Base-by-base conservation (phyloP, 1,140 invertebrate genomes). In the Diprion similis region DNA sequence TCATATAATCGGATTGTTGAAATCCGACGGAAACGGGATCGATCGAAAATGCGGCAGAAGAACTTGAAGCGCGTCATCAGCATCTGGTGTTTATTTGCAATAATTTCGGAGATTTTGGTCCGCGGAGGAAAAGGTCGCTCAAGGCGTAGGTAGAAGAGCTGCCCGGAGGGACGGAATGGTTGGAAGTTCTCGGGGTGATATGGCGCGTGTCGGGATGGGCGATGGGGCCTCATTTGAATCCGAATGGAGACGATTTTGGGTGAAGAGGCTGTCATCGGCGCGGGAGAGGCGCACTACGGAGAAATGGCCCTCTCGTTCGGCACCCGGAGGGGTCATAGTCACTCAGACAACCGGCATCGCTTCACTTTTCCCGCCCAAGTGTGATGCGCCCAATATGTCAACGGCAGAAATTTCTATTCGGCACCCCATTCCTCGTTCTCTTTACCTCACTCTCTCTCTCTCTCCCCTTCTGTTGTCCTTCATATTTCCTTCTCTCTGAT, bases 241-340 rank as follows among this genome's bases (percentile, higher is more conserved):
- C 84, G 84, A 86, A 86, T 86, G 82, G 83, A 82, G 82, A 82
- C 82, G 83, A 84, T 86, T 82, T 82, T 84, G 81, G 79, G 81
- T 74, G 80, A 81, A 78, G 78, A 81, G 80, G 75, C 72, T 73
- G 82, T 78, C 78, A 78, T 79, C 78, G 51, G 51, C 24, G 24
- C 24, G 24, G 24, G 24, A 59, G 51, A 59, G 51, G 51, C 51
- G 11, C 51, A 15, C 51, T 59, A 13, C 51, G 24, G 24, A 59
- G 76, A 80, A 81, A 79, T 78, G 78, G 80, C 78, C 73, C 78
- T 73, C 45, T 73, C 70, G 73, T 69, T 71, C 45, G 45, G n/a
- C 24, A 66, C 66, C 17, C 18, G 19, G 10, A 17, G 46, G 66
- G 51, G 72, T 66, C 67, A 18, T 48, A 66, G 64, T 72, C 71